A percentile compares a stretch with the other conserved stretches of the same genome.
Conservation (phyloP, 1,140 invertebrate genomes). For the Piezodorus guildinii region DNA sequence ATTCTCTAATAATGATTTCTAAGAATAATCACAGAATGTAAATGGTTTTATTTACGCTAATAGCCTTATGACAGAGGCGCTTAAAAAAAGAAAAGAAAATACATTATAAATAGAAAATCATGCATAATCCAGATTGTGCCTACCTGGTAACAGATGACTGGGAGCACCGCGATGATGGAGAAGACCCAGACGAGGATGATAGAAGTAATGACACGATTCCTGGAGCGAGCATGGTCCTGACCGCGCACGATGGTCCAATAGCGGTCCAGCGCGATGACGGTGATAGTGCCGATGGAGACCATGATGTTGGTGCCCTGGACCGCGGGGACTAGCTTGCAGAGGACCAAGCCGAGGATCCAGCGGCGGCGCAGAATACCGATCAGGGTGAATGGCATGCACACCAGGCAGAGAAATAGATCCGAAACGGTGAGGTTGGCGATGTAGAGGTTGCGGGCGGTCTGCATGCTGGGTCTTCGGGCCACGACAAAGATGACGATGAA, state of each 20-base stretch:
- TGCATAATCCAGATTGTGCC: background rate
- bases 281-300: conserved; percentile 46
- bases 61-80: too few relatives aligned
- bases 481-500: conserved; percentile 35
- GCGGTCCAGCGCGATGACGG: conserved; percentile 47
- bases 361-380: conserved; percentile 33
- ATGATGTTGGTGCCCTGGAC: conserved; percentile 43
- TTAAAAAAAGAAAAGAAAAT: too few relatives aligned
- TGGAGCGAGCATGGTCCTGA: conserved; percentile 22
- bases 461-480: conserved; percentile 35
- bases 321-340: conserved; percentile 45
- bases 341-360: conserved; percentile 35
- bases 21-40: too few relatives aligned
- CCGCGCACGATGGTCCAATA: conserved; percentile 33
- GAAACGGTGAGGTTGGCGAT: conserved; percentile 46
- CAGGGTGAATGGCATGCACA: conserved; percentile 45
- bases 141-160: conserved; percentile 39
- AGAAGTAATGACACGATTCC: conserved; percentile 34
- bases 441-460: conserved; percentile 44
- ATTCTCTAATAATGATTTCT: too few relatives aligned
- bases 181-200: conserved; percentile 42
- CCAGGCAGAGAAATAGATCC: conserved; percentile 42
- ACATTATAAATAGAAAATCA: too few relatives aligned
- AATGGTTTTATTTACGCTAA: too few relatives aligned
- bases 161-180: conserved; percentile 39